These are phyloP conservation scores for Vireo griseus DNA, from an alignment of 2,797 vertebrate species.

Conservation along the genomic window DNA sequence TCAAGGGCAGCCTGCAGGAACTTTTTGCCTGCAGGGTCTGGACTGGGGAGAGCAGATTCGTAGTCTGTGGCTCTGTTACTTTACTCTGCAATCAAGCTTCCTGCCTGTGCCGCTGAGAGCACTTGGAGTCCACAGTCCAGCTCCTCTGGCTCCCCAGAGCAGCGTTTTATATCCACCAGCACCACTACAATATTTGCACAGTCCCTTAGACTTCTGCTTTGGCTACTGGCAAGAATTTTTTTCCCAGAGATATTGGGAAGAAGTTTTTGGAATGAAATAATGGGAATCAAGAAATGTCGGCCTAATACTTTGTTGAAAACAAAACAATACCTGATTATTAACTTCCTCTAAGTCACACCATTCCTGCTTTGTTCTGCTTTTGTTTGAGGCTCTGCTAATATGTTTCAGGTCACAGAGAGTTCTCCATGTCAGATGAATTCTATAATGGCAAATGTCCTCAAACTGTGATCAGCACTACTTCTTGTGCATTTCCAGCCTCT, in stretches of 20 bases:
- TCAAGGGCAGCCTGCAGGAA: background rate
- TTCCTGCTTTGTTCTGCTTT: background rate
- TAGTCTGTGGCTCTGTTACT: background rate
- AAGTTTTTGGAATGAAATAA: background rate
- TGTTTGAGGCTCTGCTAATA: background rate
- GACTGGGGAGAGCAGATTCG: background rate
- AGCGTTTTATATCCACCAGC: rapidly evolving
- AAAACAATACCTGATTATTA: background rate
- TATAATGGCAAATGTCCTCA: background rate
- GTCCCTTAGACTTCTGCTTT: background rate
- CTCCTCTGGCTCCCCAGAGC: background rate
- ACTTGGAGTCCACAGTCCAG: background rate
- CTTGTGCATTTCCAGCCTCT: background rate
- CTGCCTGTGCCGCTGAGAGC: background rate
- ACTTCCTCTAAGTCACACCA: background rate
- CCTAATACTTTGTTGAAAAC: background rate
- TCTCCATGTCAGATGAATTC: background rate
- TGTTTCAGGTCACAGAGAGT: background rate
- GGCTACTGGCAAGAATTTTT: background rate
- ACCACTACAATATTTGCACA: background rate
- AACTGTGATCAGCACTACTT: background rate
- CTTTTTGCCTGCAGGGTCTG: background rate
- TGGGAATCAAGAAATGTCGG: background rate
- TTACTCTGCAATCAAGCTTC: background rate
- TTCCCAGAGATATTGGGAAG: background rate